Percentiles rank a stretch among this genome's conserved stretches.
phyloP scores from a whole-genome alignment of 2,797 vertebrate species.

The Salarias fasciatus region DNA sequence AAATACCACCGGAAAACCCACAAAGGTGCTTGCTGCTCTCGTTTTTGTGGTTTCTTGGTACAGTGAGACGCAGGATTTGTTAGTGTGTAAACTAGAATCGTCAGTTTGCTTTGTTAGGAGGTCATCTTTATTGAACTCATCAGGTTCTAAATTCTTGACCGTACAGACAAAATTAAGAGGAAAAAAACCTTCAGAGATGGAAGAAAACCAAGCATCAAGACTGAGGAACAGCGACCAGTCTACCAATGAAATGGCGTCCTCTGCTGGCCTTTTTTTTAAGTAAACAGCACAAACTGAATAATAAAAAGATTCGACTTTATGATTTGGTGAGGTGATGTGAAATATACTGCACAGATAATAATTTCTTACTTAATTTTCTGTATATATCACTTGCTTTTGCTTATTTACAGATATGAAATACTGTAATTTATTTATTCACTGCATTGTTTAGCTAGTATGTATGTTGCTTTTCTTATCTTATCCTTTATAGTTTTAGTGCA shows the following conservation, averaged over 20 bases:
- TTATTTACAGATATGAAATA: too few relatives aligned
- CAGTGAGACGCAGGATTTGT: not conserved
- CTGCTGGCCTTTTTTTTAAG: slow-evolving; percentile 51
- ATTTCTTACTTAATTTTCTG: too few relatives aligned
- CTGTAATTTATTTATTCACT: too few relatives aligned
- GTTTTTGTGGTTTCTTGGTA: not conserved
- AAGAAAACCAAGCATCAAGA: not conserved
- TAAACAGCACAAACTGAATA: too few relatives aligned
- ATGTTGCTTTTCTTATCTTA: too few relatives aligned
- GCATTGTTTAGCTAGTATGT: too few relatives aligned
- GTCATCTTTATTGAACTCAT: not conserved
- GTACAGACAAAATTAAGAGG: slow-evolving; percentile 5
- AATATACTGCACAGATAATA: too few relatives aligned
- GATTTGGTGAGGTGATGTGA: too few relatives aligned
- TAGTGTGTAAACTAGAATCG: not conserved
- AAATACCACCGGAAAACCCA: not conserved
- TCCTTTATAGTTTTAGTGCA: too few relatives aligned
- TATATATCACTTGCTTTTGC: too few relatives aligned
- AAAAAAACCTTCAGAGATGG: not conserved
- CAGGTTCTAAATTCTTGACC: slow-evolving; percentile 1
- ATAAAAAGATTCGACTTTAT: too few relatives aligned
- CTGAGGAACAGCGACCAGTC: not conserved
- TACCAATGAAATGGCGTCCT: slow-evolving; percentile 45
- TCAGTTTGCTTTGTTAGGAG: not conserved
- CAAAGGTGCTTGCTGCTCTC: not conserved